Conservation (phyloP, 2,113 vertebrate genomes). For the Proteles cristata region DNA sequence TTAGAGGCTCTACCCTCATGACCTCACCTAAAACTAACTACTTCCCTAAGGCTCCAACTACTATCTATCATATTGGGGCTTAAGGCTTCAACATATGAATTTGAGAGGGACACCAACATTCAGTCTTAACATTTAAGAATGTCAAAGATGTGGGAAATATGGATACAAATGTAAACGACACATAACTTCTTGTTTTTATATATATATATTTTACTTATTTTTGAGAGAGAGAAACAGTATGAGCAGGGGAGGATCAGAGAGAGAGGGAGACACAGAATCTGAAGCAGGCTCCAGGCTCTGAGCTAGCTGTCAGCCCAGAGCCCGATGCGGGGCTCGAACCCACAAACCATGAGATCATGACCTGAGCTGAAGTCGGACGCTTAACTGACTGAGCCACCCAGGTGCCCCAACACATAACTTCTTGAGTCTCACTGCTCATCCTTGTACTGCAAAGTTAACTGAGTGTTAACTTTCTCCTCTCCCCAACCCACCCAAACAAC, state of each 20-base stretch:
- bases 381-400: too few relatives aligned
- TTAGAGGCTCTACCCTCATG: neutral
- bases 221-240: too few relatives aligned
- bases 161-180: neutral
- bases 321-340: too few relatives aligned
- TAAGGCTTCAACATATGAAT: neutral
- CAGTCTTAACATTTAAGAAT: neutral
- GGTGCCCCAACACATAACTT: neutral
- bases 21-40: neutral
- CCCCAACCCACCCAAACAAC: neutral
- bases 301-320: too few relatives aligned
- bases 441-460: neutral
- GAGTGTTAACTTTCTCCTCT: neutral
- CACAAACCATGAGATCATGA: too few relatives aligned
- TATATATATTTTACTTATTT: too few relatives aligned
- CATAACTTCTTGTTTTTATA: neutral
- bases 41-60: neutral
- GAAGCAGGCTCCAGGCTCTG: too few relatives aligned
- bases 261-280: too few relatives aligned
- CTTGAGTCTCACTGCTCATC: neutral
- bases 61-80: neutral
- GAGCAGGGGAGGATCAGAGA: too few relatives aligned
- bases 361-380: too few relatives aligned
- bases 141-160: neutral
- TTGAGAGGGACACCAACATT: neutral